Base-by-base conservation (phyloP, 2,888 invertebrate genomes). In the Cryptops parisi region DNA sequence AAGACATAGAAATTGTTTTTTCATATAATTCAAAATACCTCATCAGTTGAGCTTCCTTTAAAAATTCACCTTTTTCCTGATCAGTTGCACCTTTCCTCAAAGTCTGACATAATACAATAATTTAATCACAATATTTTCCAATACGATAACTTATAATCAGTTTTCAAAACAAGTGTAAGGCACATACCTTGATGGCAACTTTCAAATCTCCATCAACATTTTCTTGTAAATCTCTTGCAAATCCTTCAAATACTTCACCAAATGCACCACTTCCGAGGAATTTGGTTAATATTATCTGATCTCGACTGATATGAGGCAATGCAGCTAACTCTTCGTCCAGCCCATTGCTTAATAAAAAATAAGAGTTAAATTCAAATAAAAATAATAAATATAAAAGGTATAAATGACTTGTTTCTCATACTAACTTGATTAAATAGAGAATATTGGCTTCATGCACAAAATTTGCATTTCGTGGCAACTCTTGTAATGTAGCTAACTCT, bases 21-120 rank as follows among this genome's bases (percentile, higher is more conserved):
- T 33, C 6, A 9, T 33, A 9, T 33, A 6, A 9, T 33, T 33
- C 25, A 19, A 38, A 33, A 12, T 49, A 67, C 65, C 70, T 88
- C 94, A 98, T 96, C 44, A 97, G 70, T 60, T 90, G 84, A 0
- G 97, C 97, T 72, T 98, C 97, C 70, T 96, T 91, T 12, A 97
- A 72, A 64, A 98, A 94, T 68, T 96, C 94, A 1, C 80, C 79
- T 67, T 89, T 89, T 66, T 93, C 90, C 63, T 84, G 83, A 52
- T 86, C 84, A 0, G 83, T 83, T 2, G 93, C 90, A 19, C 89
- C 90, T 70, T 94, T 90, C 44, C 90, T 78, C 50, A 97, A 73
- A 0, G 90, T 93, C 84, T 89, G 66, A 9, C 61, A 52, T n/a
- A n/a, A n/a, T n/a, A n/a, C n/a, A n/a, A n/a, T n/a, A n/a, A n/a